phyloP scores from a whole-genome alignment of 1,140 invertebrate genomes.

The Myzus persicae region DNA sequence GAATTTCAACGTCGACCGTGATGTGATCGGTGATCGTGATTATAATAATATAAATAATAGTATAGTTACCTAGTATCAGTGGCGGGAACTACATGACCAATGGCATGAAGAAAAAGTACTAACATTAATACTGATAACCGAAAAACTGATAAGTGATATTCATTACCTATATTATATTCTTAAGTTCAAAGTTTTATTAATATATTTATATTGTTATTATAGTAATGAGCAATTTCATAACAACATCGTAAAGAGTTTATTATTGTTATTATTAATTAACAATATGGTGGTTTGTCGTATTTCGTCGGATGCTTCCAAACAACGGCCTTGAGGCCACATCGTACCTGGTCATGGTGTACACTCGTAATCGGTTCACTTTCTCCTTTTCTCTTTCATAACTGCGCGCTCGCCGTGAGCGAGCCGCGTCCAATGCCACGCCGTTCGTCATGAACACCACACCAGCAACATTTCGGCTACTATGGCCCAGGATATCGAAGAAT shows the following conservation, averaged over 20 bases:
- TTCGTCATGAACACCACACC: constrained; percentile 50
- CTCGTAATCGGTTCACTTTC: constrained; percentile 51
- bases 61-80: not conserved
- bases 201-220: not conserved
- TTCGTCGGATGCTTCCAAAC: not conserved
- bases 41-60: too few relatives aligned
- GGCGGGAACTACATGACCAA: not conserved
- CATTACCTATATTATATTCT: not conserved
- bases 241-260: not conserved
- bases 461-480: constrained; percentile 8
- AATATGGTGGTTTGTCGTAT: not conserved
- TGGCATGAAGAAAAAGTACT: not conserved
- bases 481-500: not conserved
- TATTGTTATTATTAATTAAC: not conserved
- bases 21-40: too few relatives aligned
- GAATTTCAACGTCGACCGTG: not conserved
- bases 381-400: constrained; percentile 57
- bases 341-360: constrained; percentile 22
- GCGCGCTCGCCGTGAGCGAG: not conserved
- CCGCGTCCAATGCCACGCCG: constrained; percentile 17
- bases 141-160: not conserved
- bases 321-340: constrained; percentile 17
- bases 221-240: not conserved
- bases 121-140: not conserved
- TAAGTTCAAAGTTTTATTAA: not conserved